A percentile compares a stretch with the other conserved stretches of the same genome.
phyloP scores from a whole-genome alignment of 2,113 vertebrate genomes.

The Pipa parva region DNA sequence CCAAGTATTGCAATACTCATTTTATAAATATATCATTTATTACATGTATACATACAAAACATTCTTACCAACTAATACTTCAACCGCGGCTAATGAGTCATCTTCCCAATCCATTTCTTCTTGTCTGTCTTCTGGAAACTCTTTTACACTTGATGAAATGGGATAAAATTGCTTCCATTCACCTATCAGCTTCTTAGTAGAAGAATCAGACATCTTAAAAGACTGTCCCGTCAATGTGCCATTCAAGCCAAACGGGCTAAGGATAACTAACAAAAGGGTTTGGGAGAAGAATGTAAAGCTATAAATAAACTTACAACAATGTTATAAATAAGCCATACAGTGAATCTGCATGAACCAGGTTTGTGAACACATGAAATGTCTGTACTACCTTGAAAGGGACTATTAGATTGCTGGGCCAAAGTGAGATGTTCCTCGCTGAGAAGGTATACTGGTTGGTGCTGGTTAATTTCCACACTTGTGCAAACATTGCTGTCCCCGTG shows the following conservation, averaged over 20 bases:
- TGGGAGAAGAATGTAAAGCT: conserved; percentile 47
- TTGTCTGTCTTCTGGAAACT: conserved; percentile 78
- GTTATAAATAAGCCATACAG: too few relatives aligned
- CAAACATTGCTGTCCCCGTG: conserved; percentile 98
- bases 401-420: conserved; percentile 89
- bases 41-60: too few relatives aligned
- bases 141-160: conserved; percentile 83
- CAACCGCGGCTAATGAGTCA: conserved; percentile 93
- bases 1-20: too few relatives aligned
- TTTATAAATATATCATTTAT: too few relatives aligned
- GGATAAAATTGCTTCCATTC: conserved; percentile 99
- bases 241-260: conserved; percentile 95
- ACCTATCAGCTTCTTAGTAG: conserved; percentile 92
- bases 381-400: conserved; percentile 89
- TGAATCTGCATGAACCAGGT: too few relatives aligned
- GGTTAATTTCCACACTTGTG: conserved; percentile 98
- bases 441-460: conserved; percentile 95
- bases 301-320: neutral
- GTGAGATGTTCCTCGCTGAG: conserved; percentile 94
- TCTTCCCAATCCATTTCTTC: conserved; percentile 98
- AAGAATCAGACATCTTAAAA: conserved; percentile 94
- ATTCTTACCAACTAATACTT: conserved; percentile 93
- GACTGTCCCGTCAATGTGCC: conserved; percentile 95
- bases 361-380: too few relatives aligned
- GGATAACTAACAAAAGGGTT: conserved; percentile 82